Conservation (phyloP, 2,113 vertebrate genomes). For the Notarius quadriscutis region DNA sequence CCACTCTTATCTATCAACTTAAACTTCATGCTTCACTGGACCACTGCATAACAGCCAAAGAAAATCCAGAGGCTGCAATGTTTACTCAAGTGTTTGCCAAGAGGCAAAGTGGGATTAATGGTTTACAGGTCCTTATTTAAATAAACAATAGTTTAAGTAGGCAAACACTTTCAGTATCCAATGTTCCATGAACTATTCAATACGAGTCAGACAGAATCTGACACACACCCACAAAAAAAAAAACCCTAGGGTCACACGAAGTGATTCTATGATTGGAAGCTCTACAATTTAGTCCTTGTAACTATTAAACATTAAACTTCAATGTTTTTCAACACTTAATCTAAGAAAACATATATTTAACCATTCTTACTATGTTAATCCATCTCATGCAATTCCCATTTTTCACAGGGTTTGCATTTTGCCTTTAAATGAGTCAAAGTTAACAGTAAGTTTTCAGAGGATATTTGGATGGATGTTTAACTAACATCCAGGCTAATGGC, state of each 20-base stretch:
- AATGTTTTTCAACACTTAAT: neutral
- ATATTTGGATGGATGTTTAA: neutral
- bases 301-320: neutral
- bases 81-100: slow-evolving; percentile 65
- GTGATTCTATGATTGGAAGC: neutral
- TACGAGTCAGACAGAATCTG: slow-evolving; percentile 15
- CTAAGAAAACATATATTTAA: neutral
- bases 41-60: slow-evolving; percentile 38
- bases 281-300: neutral
- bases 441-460: neutral
- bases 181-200: slow-evolving; percentile 34
- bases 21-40: slow-evolving; percentile 18
- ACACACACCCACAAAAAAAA: neutral
- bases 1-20: slow-evolving; percentile 30
- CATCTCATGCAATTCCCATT: neutral
- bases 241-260: neutral
- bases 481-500: neutral
- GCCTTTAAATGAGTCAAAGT: neutral
- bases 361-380: neutral
- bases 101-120: slow-evolving; percentile 64
- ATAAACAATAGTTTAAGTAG: slow-evolving; percentile 47
- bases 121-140: slow-evolving; percentile 67
- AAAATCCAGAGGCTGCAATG: slow-evolving; percentile 51
- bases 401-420: neutral
- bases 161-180: slow-evolving; percentile 40